Evolutionary conservation across 2,888 invertebrate species (phyloP).

Genomic region (Tromatobia lineatoria): DNA sequence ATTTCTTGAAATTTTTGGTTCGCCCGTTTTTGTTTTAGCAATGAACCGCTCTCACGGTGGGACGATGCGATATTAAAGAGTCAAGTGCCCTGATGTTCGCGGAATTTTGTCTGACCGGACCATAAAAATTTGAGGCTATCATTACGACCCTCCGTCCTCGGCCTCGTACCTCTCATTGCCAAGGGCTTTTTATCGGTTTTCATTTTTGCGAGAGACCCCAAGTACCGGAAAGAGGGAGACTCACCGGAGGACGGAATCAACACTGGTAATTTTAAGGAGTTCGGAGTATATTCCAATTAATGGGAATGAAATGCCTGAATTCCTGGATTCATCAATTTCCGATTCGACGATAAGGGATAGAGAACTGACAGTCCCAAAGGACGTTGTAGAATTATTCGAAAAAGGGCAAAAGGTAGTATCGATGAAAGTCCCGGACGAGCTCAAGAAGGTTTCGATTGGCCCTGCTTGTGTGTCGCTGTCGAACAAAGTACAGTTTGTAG

Average conservation of each 20-base stretch:
- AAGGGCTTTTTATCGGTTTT: slow-evolving; percentile 41
- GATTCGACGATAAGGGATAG: slow-evolving; percentile 3
- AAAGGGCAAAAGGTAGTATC: slow-evolving; percentile 4
- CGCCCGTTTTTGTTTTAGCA: slow-evolving; percentile 7
- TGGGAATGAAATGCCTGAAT: slow-evolving; percentile 6
- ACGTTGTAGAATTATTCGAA: slow-evolving; percentile 5
- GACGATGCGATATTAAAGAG: slow-evolving; percentile 46
- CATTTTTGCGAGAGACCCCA: slow-evolving; percentile 1
- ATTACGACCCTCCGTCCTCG: slow-evolving; percentile 70
- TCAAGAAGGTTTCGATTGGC: slow-evolving; percentile 22
- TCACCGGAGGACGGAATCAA: background rate
- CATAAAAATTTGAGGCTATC: slow-evolving; percentile 76
- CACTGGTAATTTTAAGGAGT: slow-evolving; percentile 21
- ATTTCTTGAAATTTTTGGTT: slow-evolving; percentile 4
- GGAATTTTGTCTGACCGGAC: slow-evolving; percentile 75
- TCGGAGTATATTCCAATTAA: background rate
- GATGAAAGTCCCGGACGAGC: slow-evolving; percentile 10
- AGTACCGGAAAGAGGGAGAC: slow-evolving; percentile 7
- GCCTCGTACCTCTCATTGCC: slow-evolving; percentile 39
- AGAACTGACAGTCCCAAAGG: background rate
- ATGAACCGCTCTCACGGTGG: slow-evolving; percentile 36
- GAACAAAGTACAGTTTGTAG: slow-evolving; percentile 16
- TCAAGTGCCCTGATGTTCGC: slow-evolving; percentile 68
- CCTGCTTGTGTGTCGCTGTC: background rate
- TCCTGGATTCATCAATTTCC: slow-evolving; percentile 11